Conservation (phyloP, 2,888 invertebrate genomes). For the Andrena hattorfiana region DNA sequence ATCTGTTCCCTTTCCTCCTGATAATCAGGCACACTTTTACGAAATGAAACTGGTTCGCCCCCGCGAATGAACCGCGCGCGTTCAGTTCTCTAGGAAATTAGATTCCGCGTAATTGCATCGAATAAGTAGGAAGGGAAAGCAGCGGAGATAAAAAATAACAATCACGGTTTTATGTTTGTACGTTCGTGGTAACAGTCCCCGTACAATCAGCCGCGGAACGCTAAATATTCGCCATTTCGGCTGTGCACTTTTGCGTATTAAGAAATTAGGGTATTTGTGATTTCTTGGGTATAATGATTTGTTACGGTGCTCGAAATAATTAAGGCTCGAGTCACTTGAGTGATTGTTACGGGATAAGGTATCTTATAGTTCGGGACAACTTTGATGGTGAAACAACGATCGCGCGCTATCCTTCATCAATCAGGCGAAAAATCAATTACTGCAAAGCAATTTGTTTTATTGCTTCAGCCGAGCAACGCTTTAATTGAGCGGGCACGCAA, state of each 20-base stretch:
- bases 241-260: neutral
- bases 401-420: neutral
- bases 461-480: neutral
- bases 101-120: constrained; percentile 42
- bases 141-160: constrained; percentile 34
- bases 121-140: constrained; percentile 27
- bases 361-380: too few relatives aligned
- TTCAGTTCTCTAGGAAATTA: constrained; percentile 39
- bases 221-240: constrained; percentile 16
- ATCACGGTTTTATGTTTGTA: constrained; percentile 13
- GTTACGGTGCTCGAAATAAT: too few relatives aligned
- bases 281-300: neutral
- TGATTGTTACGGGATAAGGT: too few relatives aligned
- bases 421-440: too few relatives aligned
- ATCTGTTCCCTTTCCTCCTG: constrained; percentile 24
- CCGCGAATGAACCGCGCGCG: constrained; percentile 16
- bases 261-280: neutral
- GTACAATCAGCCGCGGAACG: constrained; percentile 29
- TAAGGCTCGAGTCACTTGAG: too few relatives aligned
- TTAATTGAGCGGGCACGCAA: constrained; percentile 16
- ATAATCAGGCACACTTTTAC: constrained; percentile 33
- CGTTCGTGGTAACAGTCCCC: constrained; percentile 2
- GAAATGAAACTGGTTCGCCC: constrained; percentile 37
- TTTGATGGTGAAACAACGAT: neutral
- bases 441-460: constrained; percentile 15